Base-by-base conservation (phyloP, 2,888 invertebrate genomes). In the Acrobasis suavella region DNA sequence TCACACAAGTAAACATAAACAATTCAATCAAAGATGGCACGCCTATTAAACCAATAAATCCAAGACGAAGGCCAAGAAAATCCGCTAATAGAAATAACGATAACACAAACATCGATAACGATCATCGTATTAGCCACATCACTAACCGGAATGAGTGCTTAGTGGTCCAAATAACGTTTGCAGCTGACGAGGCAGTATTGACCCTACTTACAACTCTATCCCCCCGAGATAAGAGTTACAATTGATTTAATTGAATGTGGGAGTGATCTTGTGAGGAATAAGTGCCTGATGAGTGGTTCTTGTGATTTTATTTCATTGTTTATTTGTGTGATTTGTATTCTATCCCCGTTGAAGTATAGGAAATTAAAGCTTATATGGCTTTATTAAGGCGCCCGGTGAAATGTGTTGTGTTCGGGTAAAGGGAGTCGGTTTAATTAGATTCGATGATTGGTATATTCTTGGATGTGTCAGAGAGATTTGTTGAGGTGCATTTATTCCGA, bases 271-370 rank as follows among this genome's bases (percentile, higher is more conserved):
- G 72, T 69, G 63, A 69, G 63, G 73, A 69, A 73, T 81, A 83
- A 85, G 83, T 87, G 85, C 81, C 82, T 82, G 85, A 84, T 85
- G 86, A 85, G 82, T 83, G 83, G 74, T 78, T 74, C 77, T 76
- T 73, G 80, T 85, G 85, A 87, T 88, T 88, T 88, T 87, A 86
- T 88, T 87, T 84, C 83, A 86, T 86, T 87, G 86, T 87, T 86
- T 87, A 82, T 87, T 84, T 85, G 83, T 83, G 78, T 83, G 83
- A 84, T 85, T 85, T 80, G 81, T 81, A 73, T 69, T 68, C 69
- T 67, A 69, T 65, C 65, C 62, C 61, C 62, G 68, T 64, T 65
- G 63, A 64, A 67, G 71, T 65, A 71, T 69, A 74, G 76, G 79
- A 77, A 77, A 79, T 79, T 77, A 79, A 75, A 74, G 77, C 75